These are phyloP conservation scores for Caranx melampygus DNA, from an alignment of 2,113 vertebrate genomes.

Conservation along the genomic window DNA sequence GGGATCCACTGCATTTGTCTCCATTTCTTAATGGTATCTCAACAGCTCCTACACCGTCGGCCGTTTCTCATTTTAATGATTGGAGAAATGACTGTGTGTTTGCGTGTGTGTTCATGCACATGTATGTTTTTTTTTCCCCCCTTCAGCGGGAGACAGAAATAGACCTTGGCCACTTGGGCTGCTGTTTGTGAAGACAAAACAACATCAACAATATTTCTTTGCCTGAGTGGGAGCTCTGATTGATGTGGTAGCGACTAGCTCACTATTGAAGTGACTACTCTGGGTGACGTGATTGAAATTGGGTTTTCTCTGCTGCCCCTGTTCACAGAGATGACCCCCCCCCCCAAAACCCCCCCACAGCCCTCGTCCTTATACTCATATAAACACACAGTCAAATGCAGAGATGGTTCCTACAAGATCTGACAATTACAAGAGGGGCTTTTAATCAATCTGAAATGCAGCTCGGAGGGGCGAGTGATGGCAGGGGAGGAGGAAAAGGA, in stretches of 20 bases:
- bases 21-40: slow-evolving; percentile 88
- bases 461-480: slow-evolving; percentile 65
- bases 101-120: slow-evolving; percentile 25
- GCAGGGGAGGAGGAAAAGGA: slow-evolving; percentile 71
- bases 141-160: slow-evolving; percentile 31
- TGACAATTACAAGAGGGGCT: slow-evolving; percentile 82
- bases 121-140: slow-evolving; percentile 16
- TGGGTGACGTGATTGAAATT: slow-evolving; percentile 72
- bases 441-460: slow-evolving; percentile 81
- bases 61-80: slow-evolving; percentile 87
- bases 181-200: slow-evolving; percentile 61
- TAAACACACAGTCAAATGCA: slow-evolving; percentile 52
- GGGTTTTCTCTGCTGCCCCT: slow-evolving; percentile 57
- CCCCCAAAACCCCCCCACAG: not conserved
- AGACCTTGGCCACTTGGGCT: slow-evolving; percentile 45
- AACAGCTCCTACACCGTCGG: slow-evolving; percentile 81
- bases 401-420: slow-evolving; percentile 72
- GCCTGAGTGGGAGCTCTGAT: slow-evolving; percentile 65
- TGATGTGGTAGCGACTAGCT: slow-evolving; percentile 63
- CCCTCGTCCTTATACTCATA: slow-evolving; percentile 8
- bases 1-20: slow-evolving; percentile 85
- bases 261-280: slow-evolving; percentile 67
- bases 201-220: slow-evolving; percentile 61
- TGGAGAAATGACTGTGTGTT: slow-evolving; percentile 72
- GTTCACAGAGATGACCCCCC: slow-evolving; percentile 45